A percentile compares a stretch with the other conserved stretches of the same genome.
phyloP scores from a whole-genome alignment of 2,888 invertebrate species.

The Lamellibrachia columna region DNA sequence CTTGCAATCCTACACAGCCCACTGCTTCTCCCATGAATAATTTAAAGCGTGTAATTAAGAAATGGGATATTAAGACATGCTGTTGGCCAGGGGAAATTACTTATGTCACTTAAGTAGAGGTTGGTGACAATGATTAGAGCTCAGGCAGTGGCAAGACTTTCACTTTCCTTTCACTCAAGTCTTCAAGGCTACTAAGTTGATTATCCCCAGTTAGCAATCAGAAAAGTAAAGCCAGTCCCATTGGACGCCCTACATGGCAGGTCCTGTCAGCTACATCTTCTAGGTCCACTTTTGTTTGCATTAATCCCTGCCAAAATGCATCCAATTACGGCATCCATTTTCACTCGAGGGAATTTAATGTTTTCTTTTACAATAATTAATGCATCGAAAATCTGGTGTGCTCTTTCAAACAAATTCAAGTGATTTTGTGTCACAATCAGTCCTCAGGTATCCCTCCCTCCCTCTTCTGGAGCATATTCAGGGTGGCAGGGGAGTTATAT shows the following conservation, averaged over 20 bases:
- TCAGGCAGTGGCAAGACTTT: background rate
- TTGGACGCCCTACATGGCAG: background rate
- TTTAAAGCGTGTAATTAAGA: constrained; percentile 5
- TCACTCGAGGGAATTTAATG: constrained; percentile 8
- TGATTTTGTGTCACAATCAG: background rate
- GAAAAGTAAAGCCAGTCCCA: constrained; percentile 4
- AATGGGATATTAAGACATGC: constrained; percentile 16
- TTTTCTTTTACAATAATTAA: constrained; percentile 7
- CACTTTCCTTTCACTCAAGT: background rate
- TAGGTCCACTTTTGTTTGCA: background rate
- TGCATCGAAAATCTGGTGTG: constrained; percentile 6
- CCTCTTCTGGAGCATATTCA: background rate
- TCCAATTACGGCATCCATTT: background rate
- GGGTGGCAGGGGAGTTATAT: background rate
- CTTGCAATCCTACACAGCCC: constrained; percentile 6
- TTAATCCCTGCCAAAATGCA: background rate
- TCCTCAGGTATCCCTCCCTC: background rate
- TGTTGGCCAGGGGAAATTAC: constrained; percentile 12
- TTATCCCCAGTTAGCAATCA: constrained; percentile 12
- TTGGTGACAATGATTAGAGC: background rate
- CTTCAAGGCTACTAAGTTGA: background rate
- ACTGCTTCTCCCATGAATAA: background rate
- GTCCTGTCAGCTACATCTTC: background rate
- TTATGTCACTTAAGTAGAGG: constrained; percentile 13
- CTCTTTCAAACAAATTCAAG: background rate